Percentiles rank a stretch among this genome's conserved stretches.
Conservation (phyloP, 2,797 vertebrate genomes). For the Mus caroli region DNA sequence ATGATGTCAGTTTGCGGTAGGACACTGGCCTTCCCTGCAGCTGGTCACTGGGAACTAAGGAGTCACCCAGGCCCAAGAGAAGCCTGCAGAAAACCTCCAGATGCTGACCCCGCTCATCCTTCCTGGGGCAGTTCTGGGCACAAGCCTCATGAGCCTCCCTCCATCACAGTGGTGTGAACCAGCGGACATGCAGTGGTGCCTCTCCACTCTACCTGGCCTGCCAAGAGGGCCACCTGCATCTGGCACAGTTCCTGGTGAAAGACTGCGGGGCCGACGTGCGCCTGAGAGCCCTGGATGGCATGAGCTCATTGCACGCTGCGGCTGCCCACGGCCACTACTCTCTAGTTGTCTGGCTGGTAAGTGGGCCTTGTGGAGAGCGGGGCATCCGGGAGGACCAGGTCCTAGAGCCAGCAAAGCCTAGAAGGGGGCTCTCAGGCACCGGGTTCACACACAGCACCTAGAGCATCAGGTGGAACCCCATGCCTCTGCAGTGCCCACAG, state of each 20-base stretch:
- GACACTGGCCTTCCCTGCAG: neutral
- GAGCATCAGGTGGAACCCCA: fast-evolving
- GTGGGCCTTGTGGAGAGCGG: neutral
- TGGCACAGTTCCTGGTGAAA: conserved; percentile 91
- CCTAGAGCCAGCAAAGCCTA: neutral
- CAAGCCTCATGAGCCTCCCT: neutral
- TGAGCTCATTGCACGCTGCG: conserved; percentile 93
- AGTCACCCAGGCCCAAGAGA: neutral
- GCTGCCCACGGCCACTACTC: conserved; percentile 91
- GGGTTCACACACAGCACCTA: neutral
- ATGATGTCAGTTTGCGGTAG: neutral
- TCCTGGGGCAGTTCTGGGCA: neutral
- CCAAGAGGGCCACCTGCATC: conserved; percentile 92
- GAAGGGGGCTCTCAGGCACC: fast-evolving
- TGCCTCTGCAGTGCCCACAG: neutral
- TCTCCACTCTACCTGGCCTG: conserved; percentile 94
- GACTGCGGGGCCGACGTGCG: conserved; percentile 89
- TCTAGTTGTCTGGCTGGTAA: conserved; percentile 93
- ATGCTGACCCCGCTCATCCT: fast-evolving
- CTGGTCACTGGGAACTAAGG: neutral
- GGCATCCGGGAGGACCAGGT: too few species aligned
- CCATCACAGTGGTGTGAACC: conserved; percentile 89
- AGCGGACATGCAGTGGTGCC: conserved; percentile 89
- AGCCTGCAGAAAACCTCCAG: fast-evolving
- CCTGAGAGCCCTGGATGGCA: conserved; percentile 92